Conservation (phyloP, 2,888 invertebrate genomes). For the Drosophila koepferae region DNA sequence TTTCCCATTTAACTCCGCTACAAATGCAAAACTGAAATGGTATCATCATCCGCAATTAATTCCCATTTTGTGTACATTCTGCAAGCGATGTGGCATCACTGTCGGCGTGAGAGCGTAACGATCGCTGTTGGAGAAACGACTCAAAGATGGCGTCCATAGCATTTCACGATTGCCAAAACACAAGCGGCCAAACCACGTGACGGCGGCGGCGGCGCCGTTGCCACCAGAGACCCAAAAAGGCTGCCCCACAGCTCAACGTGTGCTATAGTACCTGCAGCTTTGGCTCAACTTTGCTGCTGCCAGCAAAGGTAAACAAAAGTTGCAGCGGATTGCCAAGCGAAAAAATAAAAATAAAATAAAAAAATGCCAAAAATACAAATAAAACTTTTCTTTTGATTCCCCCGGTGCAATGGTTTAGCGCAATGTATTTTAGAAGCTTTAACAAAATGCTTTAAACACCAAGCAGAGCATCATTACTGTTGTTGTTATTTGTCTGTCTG, state of each 20-base stretch:
- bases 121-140: constrained; percentile 23
- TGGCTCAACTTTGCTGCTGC: constrained; percentile 41
- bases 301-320: constrained; percentile 46
- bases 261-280: constrained; percentile 60
- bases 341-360: not conserved
- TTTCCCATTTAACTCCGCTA: no score
- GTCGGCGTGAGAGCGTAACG: constrained; percentile 11
- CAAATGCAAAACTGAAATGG: not conserved
- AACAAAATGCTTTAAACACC: constrained; percentile 32
- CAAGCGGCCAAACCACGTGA: constrained; percentile 47
- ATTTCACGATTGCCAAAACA: constrained; percentile 47
- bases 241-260: constrained; percentile 15
- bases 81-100: not conserved
- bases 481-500: not conserved
- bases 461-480: constrained; percentile 15
- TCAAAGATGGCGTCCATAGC: constrained; percentile 29
- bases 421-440: constrained; percentile 47
- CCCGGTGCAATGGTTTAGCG: constrained; percentile 28
- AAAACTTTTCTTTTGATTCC: constrained; percentile 57
- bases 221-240: constrained; percentile 24
- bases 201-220: constrained; percentile 18
- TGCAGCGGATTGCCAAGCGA: constrained; percentile 64
- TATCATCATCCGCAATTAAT: not conserved
- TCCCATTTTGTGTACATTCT: not conserved
- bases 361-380: constrained; percentile 65